phyloP scores from a whole-genome alignment of 2,888 invertebrate genomes.

The Orthosia incerta region DNA sequence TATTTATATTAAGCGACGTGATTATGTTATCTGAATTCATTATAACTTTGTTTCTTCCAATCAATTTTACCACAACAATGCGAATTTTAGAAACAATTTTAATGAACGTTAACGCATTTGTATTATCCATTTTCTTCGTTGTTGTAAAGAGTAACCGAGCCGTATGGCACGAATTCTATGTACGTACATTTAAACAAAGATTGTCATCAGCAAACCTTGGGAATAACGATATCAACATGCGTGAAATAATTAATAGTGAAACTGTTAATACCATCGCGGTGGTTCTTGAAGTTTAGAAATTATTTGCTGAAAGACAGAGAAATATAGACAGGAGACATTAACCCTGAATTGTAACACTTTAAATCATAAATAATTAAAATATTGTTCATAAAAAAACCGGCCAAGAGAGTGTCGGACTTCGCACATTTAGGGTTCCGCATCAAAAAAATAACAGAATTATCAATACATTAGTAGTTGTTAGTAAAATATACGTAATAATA shows the following conservation, averaged over 20 bases:
- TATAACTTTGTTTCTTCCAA: background rate
- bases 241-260: too few relatives aligned
- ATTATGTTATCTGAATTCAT: background rate
- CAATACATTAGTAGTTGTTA: too few relatives aligned
- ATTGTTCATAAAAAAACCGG: too few relatives aligned
- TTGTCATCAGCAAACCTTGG: background rate
- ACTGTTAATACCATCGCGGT: background rate
- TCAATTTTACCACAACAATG: background rate
- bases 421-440: too few relatives aligned
- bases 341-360: too few relatives aligned
- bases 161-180: slow-evolving; percentile 2
- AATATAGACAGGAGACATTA: background rate
- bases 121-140: background rate
- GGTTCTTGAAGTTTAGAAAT: background rate
- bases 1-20: slow-evolving; percentile 1
- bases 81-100: background rate
- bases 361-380: too few relatives aligned
- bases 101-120: background rate
- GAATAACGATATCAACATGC: background rate
- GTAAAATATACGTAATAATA: too few relatives aligned
- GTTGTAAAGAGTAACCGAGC: slow-evolving; percentile 22
- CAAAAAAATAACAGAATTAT: too few relatives aligned
- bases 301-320: background rate
- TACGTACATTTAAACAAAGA: background rate
- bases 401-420: too few relatives aligned